phyloP scores from a whole-genome alignment of 1,140 invertebrate species.

The Zaprionus tsacasi region DNA sequence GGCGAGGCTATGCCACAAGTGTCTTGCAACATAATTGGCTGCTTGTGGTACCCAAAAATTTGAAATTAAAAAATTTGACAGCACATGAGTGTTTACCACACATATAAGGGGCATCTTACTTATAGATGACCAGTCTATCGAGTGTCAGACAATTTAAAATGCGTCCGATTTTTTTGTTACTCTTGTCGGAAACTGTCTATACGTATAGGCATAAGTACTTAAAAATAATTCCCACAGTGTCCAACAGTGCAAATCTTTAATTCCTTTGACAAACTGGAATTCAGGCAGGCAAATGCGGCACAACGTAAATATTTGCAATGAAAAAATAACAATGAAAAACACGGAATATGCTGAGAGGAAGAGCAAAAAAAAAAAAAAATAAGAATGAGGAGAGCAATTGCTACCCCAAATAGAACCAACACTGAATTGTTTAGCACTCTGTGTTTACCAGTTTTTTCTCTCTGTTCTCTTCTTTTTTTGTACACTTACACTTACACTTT shows the following conservation, averaged over 20 bases:
- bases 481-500: slow-evolving; percentile 37
- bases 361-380: not conserved
- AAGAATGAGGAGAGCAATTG: not conserved
- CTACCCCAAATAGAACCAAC: slow-evolving; percentile 19
- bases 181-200: not conserved
- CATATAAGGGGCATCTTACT: not conserved
- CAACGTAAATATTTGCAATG: slow-evolving; percentile 51
- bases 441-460: slow-evolving; percentile 39
- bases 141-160: not conserved
- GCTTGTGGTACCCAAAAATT: slow-evolving; percentile 40
- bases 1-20: slow-evolving; percentile 30
- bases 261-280: slow-evolving; percentile 31
- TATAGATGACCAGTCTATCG: slow-evolving; percentile 25
- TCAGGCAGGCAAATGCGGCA: slow-evolving; percentile 15
- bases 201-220: slow-evolving; percentile 19
- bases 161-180: not conserved
- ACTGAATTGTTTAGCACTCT: slow-evolving; percentile 49
- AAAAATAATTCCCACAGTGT: slow-evolving; percentile 11
- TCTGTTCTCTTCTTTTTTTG: slow-evolving; percentile 24
- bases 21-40: slow-evolving; percentile 51
- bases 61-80: slow-evolving; percentile 57
- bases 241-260: slow-evolving; percentile 6
- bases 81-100: slow-evolving; percentile 32
- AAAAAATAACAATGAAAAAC: slow-evolving; percentile 20
- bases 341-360: not conserved